Evolutionary conservation across 2,797 vertebrate species (phyloP).

Genomic region (Euthynnus affinis): DNA sequence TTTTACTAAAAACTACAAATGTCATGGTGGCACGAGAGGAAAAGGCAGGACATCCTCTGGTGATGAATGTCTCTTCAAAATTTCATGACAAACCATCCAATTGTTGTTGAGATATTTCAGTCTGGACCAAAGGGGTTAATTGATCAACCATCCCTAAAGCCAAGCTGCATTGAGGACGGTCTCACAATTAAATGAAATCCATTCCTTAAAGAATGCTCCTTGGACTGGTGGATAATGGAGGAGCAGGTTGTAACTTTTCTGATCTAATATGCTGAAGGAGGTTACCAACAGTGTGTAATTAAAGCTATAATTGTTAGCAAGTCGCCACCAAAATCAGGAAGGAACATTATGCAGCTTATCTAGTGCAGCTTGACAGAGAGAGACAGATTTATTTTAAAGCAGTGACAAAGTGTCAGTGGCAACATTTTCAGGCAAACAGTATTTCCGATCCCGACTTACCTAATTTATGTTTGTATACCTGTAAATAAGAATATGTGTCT

Average conservation of each 20-base stretch:
- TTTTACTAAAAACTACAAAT: too few species aligned
- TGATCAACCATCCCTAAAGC: too few species aligned
- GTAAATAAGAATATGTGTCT: conserved; percentile 51
- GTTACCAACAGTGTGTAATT: neutral
- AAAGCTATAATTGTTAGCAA: neutral
- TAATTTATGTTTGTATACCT: conserved; percentile 35
- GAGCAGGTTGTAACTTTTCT: too few species aligned
- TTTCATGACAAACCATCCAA: too few species aligned
- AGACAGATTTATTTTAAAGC: neutral
- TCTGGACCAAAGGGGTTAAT: too few species aligned
- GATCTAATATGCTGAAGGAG: too few species aligned
- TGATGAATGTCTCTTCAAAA: too few species aligned
- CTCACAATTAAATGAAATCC: neutral
- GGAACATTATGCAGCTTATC: conserved; percentile 4
- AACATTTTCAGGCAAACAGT: conserved; percentile 8
- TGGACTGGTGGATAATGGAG: too few species aligned
- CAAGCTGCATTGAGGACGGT: neutral
- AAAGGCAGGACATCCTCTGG: too few species aligned
- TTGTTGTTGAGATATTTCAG: too few species aligned
- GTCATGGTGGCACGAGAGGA: too few species aligned
- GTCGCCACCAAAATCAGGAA: neutral
- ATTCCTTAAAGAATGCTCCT: too few species aligned
- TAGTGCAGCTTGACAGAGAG: neutral
- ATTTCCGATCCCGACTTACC: conserved; percentile 29
- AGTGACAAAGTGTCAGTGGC: conserved; percentile 11